Evolutionary conservation across 2,797 vertebrate species (phyloP), one percentile per base, ranked within the genome.

Genomic region (Rhinichthys osculus): DNA sequence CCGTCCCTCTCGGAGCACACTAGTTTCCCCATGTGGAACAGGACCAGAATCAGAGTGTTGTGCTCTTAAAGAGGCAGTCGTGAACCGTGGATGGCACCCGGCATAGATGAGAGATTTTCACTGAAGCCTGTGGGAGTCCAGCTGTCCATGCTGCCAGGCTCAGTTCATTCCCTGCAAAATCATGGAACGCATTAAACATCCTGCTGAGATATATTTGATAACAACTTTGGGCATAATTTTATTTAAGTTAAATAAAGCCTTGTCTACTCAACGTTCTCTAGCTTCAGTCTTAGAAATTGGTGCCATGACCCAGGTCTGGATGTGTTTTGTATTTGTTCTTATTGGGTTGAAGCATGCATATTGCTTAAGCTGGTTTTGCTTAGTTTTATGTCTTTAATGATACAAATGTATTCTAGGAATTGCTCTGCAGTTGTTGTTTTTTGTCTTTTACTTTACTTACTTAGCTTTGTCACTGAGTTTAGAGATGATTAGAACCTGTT

Each of bases 41-140:
- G 64, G 70, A 81, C 42, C 64, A 23, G 78, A 27, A 33, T 66
- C 44, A 66, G 69, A 23, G 54, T 5, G 16, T 50, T 64, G 70
- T 62, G 52, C 38, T 82, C 62, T 77, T 57, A 52, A 82, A 82
- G 70, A 47, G 44, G 10, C 72, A 67, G 59, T 57, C 72, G 52
- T n/a, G 71, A 66, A 47, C 59, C 66, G 19, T 64, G 70, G 40
- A 82, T 82, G 42, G 30, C 70, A 83, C 42, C 50, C 14, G 1
- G 5, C 42, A 50, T 30, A 7, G 71, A 83, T 52, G 42, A 74
- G 71, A 74, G 38, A 8, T 73, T 83, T 73, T 62, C 40, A 23
- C 70, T 44, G 70, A 73, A 83, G 69, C 70, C 27, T 73, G 13
- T 21, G 40, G 40, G 8, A 44, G 57, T 74, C 70, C 69, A 72